Base-by-base conservation (phyloP, 2,113 vertebrate genomes). In the Strix uralensis region DNA sequence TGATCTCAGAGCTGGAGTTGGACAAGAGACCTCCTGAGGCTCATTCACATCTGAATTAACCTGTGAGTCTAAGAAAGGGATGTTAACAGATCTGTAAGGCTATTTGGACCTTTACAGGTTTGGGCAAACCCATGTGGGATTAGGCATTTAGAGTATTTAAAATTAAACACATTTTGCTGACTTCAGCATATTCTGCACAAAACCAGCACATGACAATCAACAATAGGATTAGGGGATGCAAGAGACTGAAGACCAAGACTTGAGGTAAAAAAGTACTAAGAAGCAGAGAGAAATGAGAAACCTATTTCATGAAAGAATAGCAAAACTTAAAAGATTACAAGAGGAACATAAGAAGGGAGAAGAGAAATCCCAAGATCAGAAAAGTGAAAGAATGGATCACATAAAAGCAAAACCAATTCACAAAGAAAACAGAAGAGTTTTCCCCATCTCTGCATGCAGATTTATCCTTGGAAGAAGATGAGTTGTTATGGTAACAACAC, bases 401-500 rank as follows among this genome's bases (percentile, higher is more conserved):
- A 58, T 23, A 65, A 90, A 42, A 58, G 22, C 2, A 42, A 90
- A 67, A 81, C 13, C 15, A 84, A 94, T 44, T 74, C 42, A 79
- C 29, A 79, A 73, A 81, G 57, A 55, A 71, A 83, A 74, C n/a
- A 51, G 38, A 73, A 54, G 26, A 57, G 18, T 79, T 86, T 74
- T 72, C 11, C 27, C 29, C 36, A 71, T 51, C 18, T 81, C 73
- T 81, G 47, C 26, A 47, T n/a, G 25, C 0, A 5, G 25, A 94
- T 84, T 89, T 81, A 74, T 69, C 57, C 61, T 44, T 74, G 42
- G 61, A 90, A 77, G 63, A 65, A 73, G 57, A 63, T 20, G 40
- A 92, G 86, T 84, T 84, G 80, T 86, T 83, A 92, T 42, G 25
- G 86, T 26, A 96, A 86, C 61, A 94, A 75, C 16, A 59, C 27